Evolutionary conservation across 92 coral and sea anemone genomes (phyloP).

Genomic region (Zoanthus sansibaricus): DNA sequence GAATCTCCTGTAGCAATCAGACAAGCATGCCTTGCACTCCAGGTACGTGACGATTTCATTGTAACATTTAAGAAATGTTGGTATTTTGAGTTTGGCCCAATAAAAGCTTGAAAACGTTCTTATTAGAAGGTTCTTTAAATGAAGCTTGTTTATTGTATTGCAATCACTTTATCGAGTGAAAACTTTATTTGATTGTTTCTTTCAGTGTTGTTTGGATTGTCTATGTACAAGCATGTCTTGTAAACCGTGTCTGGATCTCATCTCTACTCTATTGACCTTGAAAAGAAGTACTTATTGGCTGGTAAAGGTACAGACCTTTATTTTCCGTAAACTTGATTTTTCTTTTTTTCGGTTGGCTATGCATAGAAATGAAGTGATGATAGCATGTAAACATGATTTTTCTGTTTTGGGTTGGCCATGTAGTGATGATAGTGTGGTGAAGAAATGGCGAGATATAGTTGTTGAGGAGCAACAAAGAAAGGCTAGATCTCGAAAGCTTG

Average conservation of each 20-base stretch:
- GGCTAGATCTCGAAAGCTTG: too few relatives aligned
- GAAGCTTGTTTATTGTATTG: not conserved
- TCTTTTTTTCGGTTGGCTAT: too few relatives aligned
- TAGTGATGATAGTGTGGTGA: too few relatives aligned
- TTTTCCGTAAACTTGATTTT: too few relatives aligned
- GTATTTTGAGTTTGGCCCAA: too few relatives aligned
- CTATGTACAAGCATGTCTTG: slow-evolving; percentile 84
- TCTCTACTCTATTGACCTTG: slow-evolving; percentile 60
- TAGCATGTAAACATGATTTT: too few relatives aligned
- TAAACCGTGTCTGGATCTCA: slow-evolving; percentile 75
- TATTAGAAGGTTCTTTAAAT: too few relatives aligned
- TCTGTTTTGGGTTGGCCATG: too few relatives aligned
- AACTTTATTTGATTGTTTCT: not conserved
- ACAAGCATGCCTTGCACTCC: slow-evolving; percentile 84
- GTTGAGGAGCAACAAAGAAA: too few relatives aligned
- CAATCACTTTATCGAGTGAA: not conserved
- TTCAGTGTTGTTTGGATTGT: slow-evolving; percentile 81
- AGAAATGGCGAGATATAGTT: too few relatives aligned
- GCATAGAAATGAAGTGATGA: too few relatives aligned
- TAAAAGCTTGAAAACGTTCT: too few relatives aligned
- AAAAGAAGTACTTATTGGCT: slow-evolving; percentile 92
- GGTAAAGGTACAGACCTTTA: slow-evolving; percentile 77
- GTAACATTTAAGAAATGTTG: not conserved
- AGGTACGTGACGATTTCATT: slow-evolving; percentile 59
- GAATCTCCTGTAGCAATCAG: slow-evolving; percentile 91